phyloP scores from a whole-genome alignment of 2,888 invertebrate genomes.

The Lypha dubia region DNA sequence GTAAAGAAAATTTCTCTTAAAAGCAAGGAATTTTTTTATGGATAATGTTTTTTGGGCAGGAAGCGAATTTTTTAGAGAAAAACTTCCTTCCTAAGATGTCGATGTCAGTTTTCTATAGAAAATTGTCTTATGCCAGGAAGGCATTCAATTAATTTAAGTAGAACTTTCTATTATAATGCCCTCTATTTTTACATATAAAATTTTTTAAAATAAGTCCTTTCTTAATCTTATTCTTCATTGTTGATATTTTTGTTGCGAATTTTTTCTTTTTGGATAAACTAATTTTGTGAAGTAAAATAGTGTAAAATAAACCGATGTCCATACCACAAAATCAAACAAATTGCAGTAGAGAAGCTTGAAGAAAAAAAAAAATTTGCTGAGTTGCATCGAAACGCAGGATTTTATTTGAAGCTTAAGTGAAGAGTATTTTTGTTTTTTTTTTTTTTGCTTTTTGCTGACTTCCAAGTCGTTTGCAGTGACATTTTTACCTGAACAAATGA shows the following conservation, averaged over 20 bases:
- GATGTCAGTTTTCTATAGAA: not conserved
- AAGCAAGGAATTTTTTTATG: too few relatives aligned
- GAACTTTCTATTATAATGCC: too few relatives aligned
- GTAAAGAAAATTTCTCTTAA: too few relatives aligned
- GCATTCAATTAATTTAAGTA: too few relatives aligned
- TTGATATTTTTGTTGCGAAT: not conserved
- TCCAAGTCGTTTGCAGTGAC: constrained; percentile 54
- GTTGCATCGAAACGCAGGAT: not conserved
- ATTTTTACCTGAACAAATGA: constrained; percentile 59
- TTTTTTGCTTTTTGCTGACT: constrained; percentile 7
- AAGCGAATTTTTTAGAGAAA: too few relatives aligned
- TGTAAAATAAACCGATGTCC: not conserved
- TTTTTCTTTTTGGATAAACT: too few relatives aligned
- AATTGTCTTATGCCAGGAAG: too few relatives aligned
- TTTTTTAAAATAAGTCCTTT: too few relatives aligned
- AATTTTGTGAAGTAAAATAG: not conserved
- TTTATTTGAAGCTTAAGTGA: constrained; percentile 36
- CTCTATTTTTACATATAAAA: too few relatives aligned
- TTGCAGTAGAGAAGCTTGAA: not conserved
- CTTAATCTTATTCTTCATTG: not conserved
- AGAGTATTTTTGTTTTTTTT: not conserved
- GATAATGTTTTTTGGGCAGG: too few relatives aligned
- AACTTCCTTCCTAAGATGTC: too few relatives aligned
- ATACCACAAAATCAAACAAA: constrained; percentile 21
- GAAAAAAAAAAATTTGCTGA: not conserved